These are phyloP conservation scores for Cyprinella venusta DNA, from an alignment of 2,797 vertebrate species.

Conservation along the genomic window DNA sequence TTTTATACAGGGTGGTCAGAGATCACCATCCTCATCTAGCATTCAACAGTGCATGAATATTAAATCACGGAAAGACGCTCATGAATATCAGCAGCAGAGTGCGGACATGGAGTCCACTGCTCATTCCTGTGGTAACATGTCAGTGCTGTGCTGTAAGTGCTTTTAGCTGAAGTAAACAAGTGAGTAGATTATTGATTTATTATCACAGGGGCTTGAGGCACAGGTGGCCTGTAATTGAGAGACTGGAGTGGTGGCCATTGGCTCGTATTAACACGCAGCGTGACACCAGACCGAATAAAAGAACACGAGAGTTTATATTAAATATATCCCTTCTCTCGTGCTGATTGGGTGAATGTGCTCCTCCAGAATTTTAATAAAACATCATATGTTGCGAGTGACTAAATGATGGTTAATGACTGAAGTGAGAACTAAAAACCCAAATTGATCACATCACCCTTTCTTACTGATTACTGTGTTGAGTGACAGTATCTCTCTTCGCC, in stretches of 20 bases:
- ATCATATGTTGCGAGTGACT: neutral
- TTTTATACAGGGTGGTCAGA: neutral
- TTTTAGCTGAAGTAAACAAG: slow-evolving; percentile 29
- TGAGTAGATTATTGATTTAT: slow-evolving; percentile 52
- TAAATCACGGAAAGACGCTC: neutral
- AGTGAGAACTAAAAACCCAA: neutral
- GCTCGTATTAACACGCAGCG: slow-evolving; percentile 15
- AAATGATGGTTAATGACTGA: neutral
- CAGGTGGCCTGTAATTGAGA: slow-evolving; percentile 36
- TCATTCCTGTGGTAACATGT: neutral
- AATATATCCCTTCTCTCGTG: no score
- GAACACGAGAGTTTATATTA: neutral
- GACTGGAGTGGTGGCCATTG: neutral
- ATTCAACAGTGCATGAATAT: slow-evolving; percentile 7
- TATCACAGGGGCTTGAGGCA: slow-evolving; percentile 40
- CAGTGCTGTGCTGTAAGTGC: slow-evolving; percentile 14
- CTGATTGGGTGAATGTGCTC: no score
- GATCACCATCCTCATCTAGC: slow-evolving; percentile 4
- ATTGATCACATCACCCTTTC: neutral
- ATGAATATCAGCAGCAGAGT: neutral
- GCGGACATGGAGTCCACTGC: neutral
- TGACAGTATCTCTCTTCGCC: no score
- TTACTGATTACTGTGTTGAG: neutral
- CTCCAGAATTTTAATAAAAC: no score
- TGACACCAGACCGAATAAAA: neutral